phyloP scores from a whole-genome alignment of 2,888 invertebrate genomes.

The Drymonia ruficornis region DNA sequence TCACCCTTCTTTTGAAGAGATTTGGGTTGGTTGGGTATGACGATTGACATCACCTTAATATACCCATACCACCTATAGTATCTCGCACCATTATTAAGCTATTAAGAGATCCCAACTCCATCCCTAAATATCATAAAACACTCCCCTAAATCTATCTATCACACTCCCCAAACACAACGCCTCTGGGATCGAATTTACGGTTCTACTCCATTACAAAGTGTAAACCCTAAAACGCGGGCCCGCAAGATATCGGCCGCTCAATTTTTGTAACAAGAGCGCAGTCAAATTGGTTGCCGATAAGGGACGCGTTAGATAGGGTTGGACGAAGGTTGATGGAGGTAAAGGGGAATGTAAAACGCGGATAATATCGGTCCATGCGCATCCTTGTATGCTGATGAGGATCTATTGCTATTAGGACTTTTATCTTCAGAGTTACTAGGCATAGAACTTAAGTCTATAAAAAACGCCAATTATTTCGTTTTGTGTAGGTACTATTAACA shows the following conservation, averaged over 20 bases:
- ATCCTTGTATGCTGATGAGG: constrained; percentile 19
- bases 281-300: constrained; percentile 51
- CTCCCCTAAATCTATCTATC: constrained; percentile 35
- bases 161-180: constrained; percentile 33
- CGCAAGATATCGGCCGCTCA: constrained; percentile 42
- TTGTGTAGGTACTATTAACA: no score
- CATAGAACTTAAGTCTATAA: not conserved
- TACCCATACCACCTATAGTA: not conserved
- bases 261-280: constrained; percentile 50
- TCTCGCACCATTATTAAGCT: constrained; percentile 5
- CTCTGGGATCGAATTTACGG: constrained; percentile 39
- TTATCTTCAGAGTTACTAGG: constrained; percentile 2
- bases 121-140: constrained; percentile 24
- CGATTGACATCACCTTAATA: no score
- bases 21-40: no score
- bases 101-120: constrained; percentile 20
- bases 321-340: constrained; percentile 53
- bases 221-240: constrained; percentile 30
- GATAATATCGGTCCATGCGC: constrained; percentile 26
- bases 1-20: no score
- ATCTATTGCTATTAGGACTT: constrained; percentile 14
- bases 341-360: constrained; percentile 38
- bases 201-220: constrained; percentile 43
- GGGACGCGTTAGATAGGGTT: constrained; percentile 40
- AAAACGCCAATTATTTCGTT: no score